A percentile compares a stretch with the other conserved stretches of the same genome.
These are phyloP conservation scores for Salpingus planirostris DNA, from an alignment of 2,888 invertebrate species.

Conservation along the genomic window DNA sequence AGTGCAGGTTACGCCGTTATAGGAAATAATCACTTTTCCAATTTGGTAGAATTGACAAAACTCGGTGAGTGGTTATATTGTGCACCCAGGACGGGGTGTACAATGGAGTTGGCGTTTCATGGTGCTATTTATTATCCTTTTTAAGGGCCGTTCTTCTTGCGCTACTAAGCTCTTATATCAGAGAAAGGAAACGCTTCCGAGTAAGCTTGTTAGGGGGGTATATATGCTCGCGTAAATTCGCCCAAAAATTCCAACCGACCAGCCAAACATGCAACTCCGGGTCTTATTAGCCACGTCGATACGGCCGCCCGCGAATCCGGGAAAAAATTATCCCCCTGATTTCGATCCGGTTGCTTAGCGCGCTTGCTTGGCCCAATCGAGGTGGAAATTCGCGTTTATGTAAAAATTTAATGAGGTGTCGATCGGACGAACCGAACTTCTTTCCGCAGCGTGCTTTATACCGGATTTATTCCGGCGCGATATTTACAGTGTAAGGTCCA, in stretches of 20 bases:
- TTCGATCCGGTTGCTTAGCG: neutral
- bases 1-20: too few species aligned
- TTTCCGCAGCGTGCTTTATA: neutral
- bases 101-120: constrained; percentile 15
- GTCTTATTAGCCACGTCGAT: too few species aligned
- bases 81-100: constrained; percentile 8
- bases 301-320: too few species aligned
- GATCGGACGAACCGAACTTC: too few species aligned
- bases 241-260: too few species aligned
- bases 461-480: neutral
- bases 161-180: constrained; percentile 18
- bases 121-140: constrained; percentile 21
- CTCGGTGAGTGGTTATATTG: constrained; percentile 9
- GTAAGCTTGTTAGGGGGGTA: constrained; percentile 16
- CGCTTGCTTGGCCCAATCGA: too few species aligned
- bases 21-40: too few species aligned
- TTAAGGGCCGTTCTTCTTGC: constrained; percentile 19
- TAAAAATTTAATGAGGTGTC: too few species aligned
- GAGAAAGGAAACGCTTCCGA: constrained; percentile 18
- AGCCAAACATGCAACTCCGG: too few species aligned
- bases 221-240: too few species aligned
- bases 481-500: constrained; percentile 1
- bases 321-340: constrained; percentile 1
- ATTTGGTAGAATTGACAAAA: constrained; percentile 8
- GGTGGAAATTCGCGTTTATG: too few species aligned